Evolutionary conservation across 2,113 vertebrate genomes (phyloP), one percentile per base, ranked within the genome.

Genomic region (Phylloscopus trochiloides): DNA sequence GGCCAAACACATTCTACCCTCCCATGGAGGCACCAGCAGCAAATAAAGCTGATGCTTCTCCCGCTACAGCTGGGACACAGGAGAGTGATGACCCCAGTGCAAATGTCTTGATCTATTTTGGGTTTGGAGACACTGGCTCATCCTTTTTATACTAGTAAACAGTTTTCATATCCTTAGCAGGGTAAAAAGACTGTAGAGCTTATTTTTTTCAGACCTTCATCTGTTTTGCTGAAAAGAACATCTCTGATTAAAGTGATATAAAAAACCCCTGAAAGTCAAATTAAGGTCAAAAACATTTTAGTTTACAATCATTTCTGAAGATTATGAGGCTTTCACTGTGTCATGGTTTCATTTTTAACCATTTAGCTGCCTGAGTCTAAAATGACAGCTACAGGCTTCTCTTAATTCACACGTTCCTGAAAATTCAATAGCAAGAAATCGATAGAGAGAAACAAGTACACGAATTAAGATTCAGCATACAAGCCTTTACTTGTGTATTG

Each of bases 351-450:
- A 11, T 88, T 68, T 97, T 91, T 83, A 94, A 90, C 36, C 16
- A 36, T 92, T 94, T 85, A 58, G 57, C 48, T 84, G 28, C 86
- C 63, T 43, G 24, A 94, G 28, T 51, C 28, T 34, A 74, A 91
- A 85, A 83, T 70, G 36, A 62, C 67, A 91, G 29, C 32, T 78
- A 65, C 40, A 90, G 45, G 34, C 52, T 88, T 91, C 52, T 65
- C 55, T 76, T 85, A 91, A 94, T 92, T 85, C 50, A 59, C 28
- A 7, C 54, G 9, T 73, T 95, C 81, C 84, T 91, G 62, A 72
- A 88, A 89, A 95, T 81, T 94, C 74, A 83, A 58, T 94, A 86
- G 32, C 55, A 83, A 81, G 34, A 83, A 94, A 96, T 95, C 38
- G 0, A 93, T 74, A 78, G 70, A 84, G 48, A 84, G 71, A 89